Conservation (phyloP, 2,888 invertebrate genomes). For the Melanargia galathea region DNA sequence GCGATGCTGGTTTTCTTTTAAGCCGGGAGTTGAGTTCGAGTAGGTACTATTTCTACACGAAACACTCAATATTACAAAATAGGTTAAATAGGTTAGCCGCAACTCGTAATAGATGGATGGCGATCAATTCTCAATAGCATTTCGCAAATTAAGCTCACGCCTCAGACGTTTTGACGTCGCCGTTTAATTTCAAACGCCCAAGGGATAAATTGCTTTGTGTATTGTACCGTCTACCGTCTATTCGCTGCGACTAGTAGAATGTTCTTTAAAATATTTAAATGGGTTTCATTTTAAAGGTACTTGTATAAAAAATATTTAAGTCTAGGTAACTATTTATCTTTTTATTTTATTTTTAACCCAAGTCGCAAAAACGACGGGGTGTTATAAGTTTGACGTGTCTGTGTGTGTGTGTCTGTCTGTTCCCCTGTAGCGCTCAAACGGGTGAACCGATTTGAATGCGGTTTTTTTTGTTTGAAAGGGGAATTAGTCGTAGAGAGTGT, state of each 20-base stretch:
- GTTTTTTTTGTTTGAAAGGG: no score
- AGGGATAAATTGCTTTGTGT: constrained; percentile 20
- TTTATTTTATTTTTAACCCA: no score
- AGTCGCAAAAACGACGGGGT: no score
- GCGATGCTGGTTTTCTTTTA: no score
- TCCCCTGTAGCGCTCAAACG: no score
- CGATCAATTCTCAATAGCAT: constrained; percentile 17
- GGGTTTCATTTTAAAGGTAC: background rate
- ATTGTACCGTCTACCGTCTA: constrained; percentile 1
- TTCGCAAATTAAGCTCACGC: constrained; percentile 11
- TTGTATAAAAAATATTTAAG: background rate
- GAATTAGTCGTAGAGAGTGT: no score
- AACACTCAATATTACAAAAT: background rate
- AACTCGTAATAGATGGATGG: constrained; percentile 1
- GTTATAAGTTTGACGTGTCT: no score
- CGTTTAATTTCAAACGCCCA: constrained; percentile 22
- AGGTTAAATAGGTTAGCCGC: background rate
- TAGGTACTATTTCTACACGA: background rate
- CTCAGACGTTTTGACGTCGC: constrained; percentile 11
- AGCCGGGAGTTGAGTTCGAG: no score
- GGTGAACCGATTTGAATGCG: no score
- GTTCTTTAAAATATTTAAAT: background rate
- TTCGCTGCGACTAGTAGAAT: background rate
- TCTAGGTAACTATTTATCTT: no score
- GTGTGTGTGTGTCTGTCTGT: no score